A percentile compares a stretch with the other conserved stretches of the same genome.
Conservation (phyloP, 2,113 vertebrate species). For the Ceratotherium simum region DNA sequence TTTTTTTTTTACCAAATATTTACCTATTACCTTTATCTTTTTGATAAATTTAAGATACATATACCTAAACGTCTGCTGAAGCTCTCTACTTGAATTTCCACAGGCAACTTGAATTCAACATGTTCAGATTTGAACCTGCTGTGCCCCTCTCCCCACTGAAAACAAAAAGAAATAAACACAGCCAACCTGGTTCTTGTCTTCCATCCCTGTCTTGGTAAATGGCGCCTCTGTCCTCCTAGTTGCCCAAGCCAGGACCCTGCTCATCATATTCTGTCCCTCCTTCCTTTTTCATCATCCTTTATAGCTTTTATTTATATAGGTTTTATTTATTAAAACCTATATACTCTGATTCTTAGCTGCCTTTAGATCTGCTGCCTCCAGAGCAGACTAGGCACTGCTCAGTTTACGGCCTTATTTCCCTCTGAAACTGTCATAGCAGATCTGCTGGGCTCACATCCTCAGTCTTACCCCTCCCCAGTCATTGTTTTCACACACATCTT, state of each 20-base stretch:
- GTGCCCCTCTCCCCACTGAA: background rate
- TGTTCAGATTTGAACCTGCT: background rate
- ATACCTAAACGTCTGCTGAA: background rate
- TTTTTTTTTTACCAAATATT: background rate
- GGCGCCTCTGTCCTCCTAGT: background rate
- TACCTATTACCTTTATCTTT: background rate
- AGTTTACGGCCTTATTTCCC: background rate
- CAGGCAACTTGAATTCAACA: background rate
- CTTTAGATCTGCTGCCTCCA: background rate
- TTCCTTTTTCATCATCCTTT: background rate
- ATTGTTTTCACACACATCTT: background rate
- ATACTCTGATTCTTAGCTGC: background rate
- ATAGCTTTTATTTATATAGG: background rate
- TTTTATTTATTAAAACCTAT: background rate
- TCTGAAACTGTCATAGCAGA: background rate
- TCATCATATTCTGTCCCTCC: background rate
- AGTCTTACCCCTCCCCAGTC: background rate
- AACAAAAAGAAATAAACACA: background rate
- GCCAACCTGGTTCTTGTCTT: background rate
- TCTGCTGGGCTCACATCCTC: background rate
- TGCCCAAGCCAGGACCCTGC: rapidly evolving
- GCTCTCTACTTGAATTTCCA: background rate
- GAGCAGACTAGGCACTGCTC: too few relatives aligned
- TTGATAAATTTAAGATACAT: background rate
- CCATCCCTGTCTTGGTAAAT: background rate